phyloP scores from a whole-genome alignment of 2,113 vertebrate species.

The Perca flavescens region DNA sequence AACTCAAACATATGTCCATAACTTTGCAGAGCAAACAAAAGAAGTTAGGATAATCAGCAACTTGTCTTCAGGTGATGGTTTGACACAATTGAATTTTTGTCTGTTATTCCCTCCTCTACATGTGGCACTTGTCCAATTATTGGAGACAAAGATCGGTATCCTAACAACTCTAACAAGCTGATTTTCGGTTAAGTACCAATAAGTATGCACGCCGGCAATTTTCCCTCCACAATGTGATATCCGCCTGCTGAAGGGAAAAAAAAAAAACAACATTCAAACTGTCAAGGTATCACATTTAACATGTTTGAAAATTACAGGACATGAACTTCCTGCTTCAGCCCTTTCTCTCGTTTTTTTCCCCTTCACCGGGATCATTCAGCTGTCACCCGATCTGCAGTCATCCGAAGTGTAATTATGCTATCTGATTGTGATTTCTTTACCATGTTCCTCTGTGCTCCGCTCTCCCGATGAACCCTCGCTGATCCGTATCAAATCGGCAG shows the following conservation, averaged over 20 bases:
- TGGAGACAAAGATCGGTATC: constrained; percentile 34
- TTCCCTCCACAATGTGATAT: constrained; percentile 32
- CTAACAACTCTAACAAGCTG: constrained; percentile 35
- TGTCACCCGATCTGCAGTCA: constrained; percentile 68
- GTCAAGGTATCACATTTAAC: constrained; percentile 57
- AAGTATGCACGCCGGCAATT: constrained; percentile 9
- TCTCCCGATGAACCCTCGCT: constrained; percentile 89
- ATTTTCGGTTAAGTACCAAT: constrained; percentile 30
- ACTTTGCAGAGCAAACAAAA: constrained; percentile 25
- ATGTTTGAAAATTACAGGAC: constrained; percentile 60
- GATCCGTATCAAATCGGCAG: constrained; percentile 94
- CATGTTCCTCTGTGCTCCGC: constrained; percentile 85
- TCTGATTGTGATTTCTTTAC: constrained; percentile 91
- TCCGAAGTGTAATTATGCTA: constrained; percentile 69
- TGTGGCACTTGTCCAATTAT: constrained; percentile 50
- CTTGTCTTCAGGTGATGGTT: constrained; percentile 17
- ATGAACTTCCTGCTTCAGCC: constrained; percentile 43
- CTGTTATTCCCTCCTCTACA: constrained; percentile 14
- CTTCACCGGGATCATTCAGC: constrained; percentile 37
- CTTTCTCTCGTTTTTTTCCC: constrained; percentile 22
- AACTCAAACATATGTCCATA: background rate
- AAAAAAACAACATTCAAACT: constrained; percentile 34
- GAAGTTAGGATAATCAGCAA: background rate
- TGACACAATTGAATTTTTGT: constrained; percentile 9
- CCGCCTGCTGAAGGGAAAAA: background rate